Base-by-base conservation (phyloP, 1,140 invertebrate genomes). In the Potamilus streckersoni region DNA sequence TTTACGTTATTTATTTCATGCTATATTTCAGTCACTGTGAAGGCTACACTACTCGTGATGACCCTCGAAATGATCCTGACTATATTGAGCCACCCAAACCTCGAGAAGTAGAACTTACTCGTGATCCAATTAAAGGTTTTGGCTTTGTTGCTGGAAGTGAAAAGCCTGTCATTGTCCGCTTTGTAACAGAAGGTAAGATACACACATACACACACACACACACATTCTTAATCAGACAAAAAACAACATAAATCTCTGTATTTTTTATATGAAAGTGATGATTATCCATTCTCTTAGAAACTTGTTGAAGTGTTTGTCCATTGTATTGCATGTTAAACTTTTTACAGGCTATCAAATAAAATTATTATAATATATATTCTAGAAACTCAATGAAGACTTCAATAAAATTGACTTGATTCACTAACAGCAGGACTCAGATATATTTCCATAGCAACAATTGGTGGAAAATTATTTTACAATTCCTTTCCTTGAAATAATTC, bases 71-170 rank as follows among this genome's bases (percentile, higher is more conserved):
- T 69, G 93, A 93, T 89, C 81, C 84, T 19, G 87, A 93, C 63
- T 87, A 87, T 64, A 80, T 88, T 2, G 86, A 90, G 71, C 92
- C 93, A 0, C 95, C 95, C 0, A 93, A 94, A 76, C 95, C 95
- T 0, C 88, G 96, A 6, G 91, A 93, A 19, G 94, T 97, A 12
- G 91, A 92, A 67, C 90, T 97, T 56, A 90, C 92, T 69, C 89
- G 96, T 65, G 94, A 91, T 73, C 76, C 83, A 93, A 83, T 94
- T 59, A 92, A 96, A 60, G 96, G 96, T 0, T 98, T 97, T 87
- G 96, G 96, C 1, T 98, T 98, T 88, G 96, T 98, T 2, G 96
- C 96, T 2, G 96, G 96, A 1, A 96, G 95, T 59, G 96, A 97
- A 87, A 93, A 94, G 79, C 96, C 96, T 0, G 96, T 97, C 11